phyloP scores from a whole-genome alignment of 2,113 vertebrate species.

The Colossoma macropomum region DNA sequence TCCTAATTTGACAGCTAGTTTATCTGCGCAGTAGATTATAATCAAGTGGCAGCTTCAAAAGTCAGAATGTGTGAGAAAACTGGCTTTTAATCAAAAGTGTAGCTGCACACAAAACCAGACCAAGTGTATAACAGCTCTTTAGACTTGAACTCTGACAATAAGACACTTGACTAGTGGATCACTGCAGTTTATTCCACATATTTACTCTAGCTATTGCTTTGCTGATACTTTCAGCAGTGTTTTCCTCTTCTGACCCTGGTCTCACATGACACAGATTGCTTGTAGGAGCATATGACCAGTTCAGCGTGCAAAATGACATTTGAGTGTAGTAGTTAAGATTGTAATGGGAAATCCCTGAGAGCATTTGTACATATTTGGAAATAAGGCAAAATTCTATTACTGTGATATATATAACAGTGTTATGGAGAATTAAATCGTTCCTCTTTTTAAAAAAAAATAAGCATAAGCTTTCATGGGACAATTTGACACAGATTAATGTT shows the following conservation, averaged over 20 bases:
- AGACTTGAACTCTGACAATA: not conserved
- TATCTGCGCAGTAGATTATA: constrained; percentile 1
- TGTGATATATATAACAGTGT: not conserved
- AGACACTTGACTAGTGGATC: constrained; percentile 16
- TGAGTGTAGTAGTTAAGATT: not conserved
- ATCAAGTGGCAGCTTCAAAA: constrained; percentile 35
- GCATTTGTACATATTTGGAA: not conserved
- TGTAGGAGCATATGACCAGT: constrained; percentile 5
- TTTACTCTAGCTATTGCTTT: constrained; percentile 4
- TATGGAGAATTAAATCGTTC: not conserved
- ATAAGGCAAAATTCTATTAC: not conserved
- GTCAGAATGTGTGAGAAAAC: constrained; percentile 28
- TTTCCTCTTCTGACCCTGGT: constrained; percentile 12
- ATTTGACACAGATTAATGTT: too few relatives aligned
- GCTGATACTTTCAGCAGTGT: not conserved
- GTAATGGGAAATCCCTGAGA: not conserved
- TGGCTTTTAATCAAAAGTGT: constrained; percentile 37
- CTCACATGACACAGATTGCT: not conserved
- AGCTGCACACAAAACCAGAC: not conserved
- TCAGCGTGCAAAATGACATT: not conserved
- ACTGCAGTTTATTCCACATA: not conserved
- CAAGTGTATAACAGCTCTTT: too few relatives aligned
- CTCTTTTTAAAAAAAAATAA: not conserved
- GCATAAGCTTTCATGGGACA: too few relatives aligned
- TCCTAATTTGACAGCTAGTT: constrained; percentile 35